Base-by-base conservation (phyloP, 30 jellyfish, hydroid and myxozoan species). In the Sanderia malayensis region DNA sequence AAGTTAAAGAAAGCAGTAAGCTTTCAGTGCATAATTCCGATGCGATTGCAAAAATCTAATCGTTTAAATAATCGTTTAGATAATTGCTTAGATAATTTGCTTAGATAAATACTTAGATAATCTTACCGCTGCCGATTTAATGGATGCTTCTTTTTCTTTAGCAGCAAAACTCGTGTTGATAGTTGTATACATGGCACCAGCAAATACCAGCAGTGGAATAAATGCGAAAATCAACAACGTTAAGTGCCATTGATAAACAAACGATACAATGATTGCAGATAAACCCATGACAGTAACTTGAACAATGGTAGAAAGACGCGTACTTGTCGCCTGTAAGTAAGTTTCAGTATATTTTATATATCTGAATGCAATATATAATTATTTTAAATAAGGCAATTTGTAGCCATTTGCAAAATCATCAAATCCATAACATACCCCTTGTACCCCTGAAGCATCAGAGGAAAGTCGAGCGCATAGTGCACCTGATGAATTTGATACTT, bases 201-300 rank as follows among this genome's bases (percentile, higher is more conserved):
- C 87, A 11, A 88, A 27, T 22, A 82, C 58, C 30, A 88, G 85
- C 49, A 88, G 58, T 1, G 97, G 97, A 20, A 82, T 84, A 30
- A 88, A 88, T 0, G 93, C 97, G 52, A 88, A 75, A 24, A 88
- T 78, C 64, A 88, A 66, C 32, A 88, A 65, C 2, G 93, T 88
- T 49, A 88, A 63, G 24, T 76, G 67, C 97, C 97, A 88, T 15
- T 80, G 63, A 58, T 78, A 88, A 11, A 24, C 82, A 68, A 88
- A 88, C 22, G 97, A 93, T 7, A 88, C 75, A 57, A 81, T 70
- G 37, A 88, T 55, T 4, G 97, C 89, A 4, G 95, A 53, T 10
- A 88, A 85, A 21, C 92, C 93, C 95, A 82, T 88, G 53, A 88
- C 95, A 4, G 84, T 71, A n/a, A 88, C 97, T 83, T 88, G 97